A percentile compares a stretch with the other conserved stretches of the same genome.
Conservation (phyloP, 2,888 invertebrate species). For the Cheilosia grossa region DNA sequence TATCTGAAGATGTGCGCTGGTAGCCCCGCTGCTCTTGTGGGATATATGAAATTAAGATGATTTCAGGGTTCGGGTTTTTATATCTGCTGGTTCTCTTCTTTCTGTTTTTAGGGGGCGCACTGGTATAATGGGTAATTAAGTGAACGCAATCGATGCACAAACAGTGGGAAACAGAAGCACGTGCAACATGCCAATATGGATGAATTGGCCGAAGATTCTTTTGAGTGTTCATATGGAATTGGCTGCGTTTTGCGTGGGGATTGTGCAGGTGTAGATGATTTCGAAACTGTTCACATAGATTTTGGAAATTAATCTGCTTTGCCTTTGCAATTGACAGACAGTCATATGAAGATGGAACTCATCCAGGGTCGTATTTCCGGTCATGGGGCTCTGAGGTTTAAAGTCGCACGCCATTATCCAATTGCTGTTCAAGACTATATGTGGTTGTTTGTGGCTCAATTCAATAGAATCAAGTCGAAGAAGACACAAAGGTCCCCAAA, state of each 20-base stretch:
- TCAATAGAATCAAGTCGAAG: too few relatives aligned
- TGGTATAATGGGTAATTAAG: slow-evolving; percentile 53
- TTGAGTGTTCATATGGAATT: background rate
- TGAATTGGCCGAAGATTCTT: background rate
- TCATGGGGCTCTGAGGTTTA: rapidly evolving
- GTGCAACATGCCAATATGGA: slow-evolving; percentile 45
- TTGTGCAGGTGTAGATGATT: background rate
- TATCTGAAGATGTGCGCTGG: slow-evolving; percentile 59
- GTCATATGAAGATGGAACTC: too few relatives aligned
- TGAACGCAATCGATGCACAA: slow-evolving; percentile 51
- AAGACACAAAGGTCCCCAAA: too few relatives aligned
- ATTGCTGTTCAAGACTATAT: too few relatives aligned
- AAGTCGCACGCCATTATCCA: too few relatives aligned
- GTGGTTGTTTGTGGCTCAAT: too few relatives aligned
- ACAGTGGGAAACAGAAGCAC: slow-evolving; percentile 54
- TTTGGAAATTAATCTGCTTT: too few relatives aligned
- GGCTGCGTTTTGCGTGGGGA: background rate
- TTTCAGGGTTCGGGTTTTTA: slow-evolving; percentile 53
- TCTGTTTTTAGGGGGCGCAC: slow-evolving; percentile 22
- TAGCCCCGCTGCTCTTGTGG: slow-evolving; percentile 50
- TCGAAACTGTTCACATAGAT: background rate
- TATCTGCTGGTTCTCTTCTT: slow-evolving; percentile 7
- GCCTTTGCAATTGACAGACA: too few relatives aligned
- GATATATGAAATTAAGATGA: slow-evolving; percentile 74
- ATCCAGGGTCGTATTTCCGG: too few relatives aligned